These are phyloP conservation scores for Zaprionus vittiger DNA, from an alignment of 1,140 invertebrate genomes.

Conservation along the genomic window DNA sequence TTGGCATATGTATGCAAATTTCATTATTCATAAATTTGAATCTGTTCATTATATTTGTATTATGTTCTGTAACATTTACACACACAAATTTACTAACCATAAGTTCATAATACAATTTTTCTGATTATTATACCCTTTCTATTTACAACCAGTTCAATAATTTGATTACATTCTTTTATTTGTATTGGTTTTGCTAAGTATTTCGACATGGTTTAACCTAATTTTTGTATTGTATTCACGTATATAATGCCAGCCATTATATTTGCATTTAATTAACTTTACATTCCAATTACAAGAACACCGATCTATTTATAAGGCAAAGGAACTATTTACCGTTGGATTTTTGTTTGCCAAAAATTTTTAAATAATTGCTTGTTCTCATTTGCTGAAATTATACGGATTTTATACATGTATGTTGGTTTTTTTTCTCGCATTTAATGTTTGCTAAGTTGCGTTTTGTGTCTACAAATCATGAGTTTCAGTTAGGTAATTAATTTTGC, in stretches of 20 bases:
- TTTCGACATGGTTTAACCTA: constrained; percentile 14
- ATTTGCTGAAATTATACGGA: constrained; percentile 43
- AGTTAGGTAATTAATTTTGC: constrained; percentile 66
- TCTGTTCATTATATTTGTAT: constrained; percentile 15
- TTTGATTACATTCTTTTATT: constrained; percentile 33
- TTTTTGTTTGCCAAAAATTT: constrained; percentile 83
- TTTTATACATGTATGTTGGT: constrained; percentile 13
- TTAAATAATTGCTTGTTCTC: constrained; percentile 57
- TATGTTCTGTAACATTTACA: constrained; percentile 59
- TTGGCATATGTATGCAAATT: constrained; percentile 65
- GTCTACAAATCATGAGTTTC: constrained; percentile 58
- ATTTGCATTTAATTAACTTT: constrained; percentile 34
- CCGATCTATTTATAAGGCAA: constrained; percentile 68
- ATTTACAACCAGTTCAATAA: constrained; percentile 39
- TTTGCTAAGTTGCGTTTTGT: constrained; percentile 24
- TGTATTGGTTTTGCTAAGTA: neutral
- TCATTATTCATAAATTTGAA: constrained; percentile 42
- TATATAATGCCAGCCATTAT: constrained; percentile 6
- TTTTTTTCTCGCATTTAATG: constrained; percentile 12
- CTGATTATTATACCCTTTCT: constrained; percentile 25
- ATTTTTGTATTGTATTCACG: constrained; percentile 17
- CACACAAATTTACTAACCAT: constrained; percentile 37
- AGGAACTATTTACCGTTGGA: constrained; percentile 82
- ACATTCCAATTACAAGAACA: constrained; percentile 41
- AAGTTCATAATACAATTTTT: constrained; percentile 41